Evolutionary conservation across 2,797 vertebrate genomes (phyloP).

Genomic region (Lepilemur ruficaudatus): DNA sequence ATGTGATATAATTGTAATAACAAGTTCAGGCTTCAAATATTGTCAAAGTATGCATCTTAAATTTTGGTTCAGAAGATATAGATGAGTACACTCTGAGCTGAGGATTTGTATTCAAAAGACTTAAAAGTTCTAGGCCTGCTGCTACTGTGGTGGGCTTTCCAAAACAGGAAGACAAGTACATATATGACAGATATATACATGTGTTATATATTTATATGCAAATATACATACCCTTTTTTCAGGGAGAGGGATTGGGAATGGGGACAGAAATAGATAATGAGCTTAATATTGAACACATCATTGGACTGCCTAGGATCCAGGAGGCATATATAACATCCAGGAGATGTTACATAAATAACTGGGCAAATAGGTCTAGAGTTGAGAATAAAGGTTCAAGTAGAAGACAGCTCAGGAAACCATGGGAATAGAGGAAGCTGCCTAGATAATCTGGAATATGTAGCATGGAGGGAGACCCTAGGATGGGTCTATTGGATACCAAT

Average conservation of each 20-base stretch:
- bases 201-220: neutral
- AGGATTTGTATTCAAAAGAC: neutral
- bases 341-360: neutral
- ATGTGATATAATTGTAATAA: neutral
- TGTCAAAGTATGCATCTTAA: neutral
- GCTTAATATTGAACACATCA: neutral
- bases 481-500: neutral
- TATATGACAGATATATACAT: neutral
- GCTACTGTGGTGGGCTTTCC: neutral
- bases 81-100: neutral
- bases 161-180: neutral
- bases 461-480: neutral
- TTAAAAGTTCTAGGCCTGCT: neutral
- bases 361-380: neutral
- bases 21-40: neutral
- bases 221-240: too few relatives aligned
- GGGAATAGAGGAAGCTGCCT: neutral
- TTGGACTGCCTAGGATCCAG: neutral
- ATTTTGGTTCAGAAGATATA: conserved; percentile 5
- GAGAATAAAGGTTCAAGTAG: neutral
- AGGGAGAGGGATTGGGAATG: neutral
- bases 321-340: neutral
- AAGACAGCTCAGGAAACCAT: neutral
- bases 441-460: neutral
- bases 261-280: neutral